Evolutionary conservation across 1,140 invertebrate species (phyloP).

Genomic region (Drosophila sturtevanti): DNA sequence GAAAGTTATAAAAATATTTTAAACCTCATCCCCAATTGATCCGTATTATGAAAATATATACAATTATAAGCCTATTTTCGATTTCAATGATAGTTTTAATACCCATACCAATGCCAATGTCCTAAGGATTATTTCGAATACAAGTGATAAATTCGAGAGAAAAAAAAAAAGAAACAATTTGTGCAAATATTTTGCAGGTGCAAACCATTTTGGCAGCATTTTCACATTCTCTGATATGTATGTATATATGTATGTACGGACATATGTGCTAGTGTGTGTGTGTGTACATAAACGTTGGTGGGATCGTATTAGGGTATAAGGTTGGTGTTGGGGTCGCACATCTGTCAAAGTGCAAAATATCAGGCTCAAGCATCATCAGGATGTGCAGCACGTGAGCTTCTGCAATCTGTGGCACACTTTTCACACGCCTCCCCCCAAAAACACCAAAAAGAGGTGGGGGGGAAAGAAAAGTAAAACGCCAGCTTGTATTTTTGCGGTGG

Average conservation of each 20-base stretch:
- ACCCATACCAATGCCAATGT: too few species aligned
- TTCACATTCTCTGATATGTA: background rate
- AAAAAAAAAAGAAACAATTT: background rate
- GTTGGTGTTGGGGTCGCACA: conserved; percentile 30
- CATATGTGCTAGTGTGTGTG: conserved; percentile 19
- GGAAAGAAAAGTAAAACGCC: too few species aligned
- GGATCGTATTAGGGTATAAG: background rate
- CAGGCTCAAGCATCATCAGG: conserved; percentile 41
- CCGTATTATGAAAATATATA: background rate
- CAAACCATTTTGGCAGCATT: background rate
- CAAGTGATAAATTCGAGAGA: background rate
- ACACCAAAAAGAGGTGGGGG: conserved; percentile 10
- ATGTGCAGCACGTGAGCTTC: conserved; percentile 51
- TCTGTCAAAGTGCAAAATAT: conserved; percentile 57
- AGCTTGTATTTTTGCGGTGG: too few species aligned
- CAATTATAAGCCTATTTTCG: background rate
- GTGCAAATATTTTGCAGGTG: conserved; percentile 1
- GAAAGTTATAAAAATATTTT: conserved; percentile 19
- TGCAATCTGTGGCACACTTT: conserved; percentile 62
- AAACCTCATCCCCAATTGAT: background rate
- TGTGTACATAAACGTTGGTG: conserved; percentile 16
- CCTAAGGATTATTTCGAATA: background rate
- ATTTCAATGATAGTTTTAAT: too few species aligned
- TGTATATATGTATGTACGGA: conserved; percentile 17
- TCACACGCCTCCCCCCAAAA: conserved; percentile 26